Base-by-base conservation (phyloP, 2,113 vertebrate species). In the Nothoprocta pentlandii region DNA sequence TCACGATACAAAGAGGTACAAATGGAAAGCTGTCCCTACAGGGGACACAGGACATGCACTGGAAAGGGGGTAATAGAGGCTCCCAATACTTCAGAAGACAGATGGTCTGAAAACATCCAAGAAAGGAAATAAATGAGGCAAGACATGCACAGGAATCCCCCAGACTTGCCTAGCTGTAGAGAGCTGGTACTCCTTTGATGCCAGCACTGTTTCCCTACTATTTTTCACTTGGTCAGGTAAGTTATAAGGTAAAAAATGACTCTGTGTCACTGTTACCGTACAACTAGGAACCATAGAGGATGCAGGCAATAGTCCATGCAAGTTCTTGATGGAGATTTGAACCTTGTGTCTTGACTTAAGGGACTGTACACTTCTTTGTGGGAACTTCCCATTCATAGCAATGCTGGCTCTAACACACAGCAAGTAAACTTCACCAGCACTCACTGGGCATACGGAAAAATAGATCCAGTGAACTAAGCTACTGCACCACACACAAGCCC, bases 401-500 rank as follows among this genome's bases (percentile, higher is more conserved):
- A 16, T 21, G 42, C 22, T 80, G 11, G 11, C 8, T 30, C 49
- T 6, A 49, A 69, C 42, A 42, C 46, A 36, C 16, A 85, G 26
- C 64, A 77, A 46, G 8, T 28, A 25, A 73, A 85, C 4, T 26
- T 87, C 61, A 42, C 79, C 0, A 1, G 39, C 30, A 11, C 39
- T 83, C 76, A 44, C 0, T 7, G 19, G 62, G 25, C 13, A 4
- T 0, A 4, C 1, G 7, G 26, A 59, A 80, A 54, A 85, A 69
- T 13, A 73, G 23, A 64, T 53, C 14, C 1, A 3, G 15, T 75
- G 71, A 80, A n/a, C 78, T 49, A 76, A 88, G 20, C 85, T 73
- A 95, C 69, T 14, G 36, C 77, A 96, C 87, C 71, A 41, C 83
- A 96, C 64, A n/a, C 46, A 46, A 79, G 54, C 63, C 69, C 58